A percentile compares a stretch with the other conserved stretches of the same genome.
Evolutionary conservation across 2,888 invertebrate species (phyloP).

Genomic region (Chymomyza fuscimana): DNA sequence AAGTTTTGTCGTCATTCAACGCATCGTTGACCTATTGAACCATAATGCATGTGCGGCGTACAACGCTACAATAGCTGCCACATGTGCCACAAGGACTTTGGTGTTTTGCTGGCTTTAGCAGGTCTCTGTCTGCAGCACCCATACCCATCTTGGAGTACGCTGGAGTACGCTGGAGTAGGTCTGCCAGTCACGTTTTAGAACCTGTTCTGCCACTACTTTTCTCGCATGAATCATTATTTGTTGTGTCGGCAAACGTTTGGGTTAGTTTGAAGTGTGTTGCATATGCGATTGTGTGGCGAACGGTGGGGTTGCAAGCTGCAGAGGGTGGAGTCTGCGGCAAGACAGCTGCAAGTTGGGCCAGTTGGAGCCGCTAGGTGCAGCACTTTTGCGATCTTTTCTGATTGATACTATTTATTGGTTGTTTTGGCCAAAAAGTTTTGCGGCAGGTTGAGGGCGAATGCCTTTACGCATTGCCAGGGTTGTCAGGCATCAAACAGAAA

Average conservation of each 20-base stretch:
- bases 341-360: slow-evolving; percentile 68
- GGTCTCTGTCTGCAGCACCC: slow-evolving; percentile 6
- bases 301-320: background rate
- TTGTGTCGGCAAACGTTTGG: slow-evolving; percentile 15
- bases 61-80: slow-evolving; percentile 31
- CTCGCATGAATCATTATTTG: slow-evolving; percentile 74
- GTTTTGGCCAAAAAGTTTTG: slow-evolving; percentile 35
- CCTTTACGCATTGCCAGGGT: slow-evolving; percentile 56
- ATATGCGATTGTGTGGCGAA: background rate
- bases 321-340: slow-evolving; percentile 18
- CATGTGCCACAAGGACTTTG: slow-evolving; percentile 70
- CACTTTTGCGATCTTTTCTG: slow-evolving; percentile 68
- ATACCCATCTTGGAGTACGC: slow-evolving; percentile 6
- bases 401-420: slow-evolving; percentile 70
- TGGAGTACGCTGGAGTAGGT: slow-evolving; percentile 9
- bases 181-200: slow-evolving; percentile 56
- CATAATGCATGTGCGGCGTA: slow-evolving; percentile 56
- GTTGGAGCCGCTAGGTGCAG: slow-evolving; percentile 59
- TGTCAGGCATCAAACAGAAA: slow-evolving; percentile 30
- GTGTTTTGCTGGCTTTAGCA: slow-evolving; percentile 15
- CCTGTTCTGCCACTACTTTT: slow-evolving; percentile 69
- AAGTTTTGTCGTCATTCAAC: slow-evolving; percentile 66
- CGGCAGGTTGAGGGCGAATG: slow-evolving; percentile 13
- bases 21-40: slow-evolving; percentile 79
- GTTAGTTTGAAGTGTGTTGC: background rate